phyloP scores from a whole-genome alignment of 2,888 invertebrate genomes.

The Glyphotaelius pellucidus region DNA sequence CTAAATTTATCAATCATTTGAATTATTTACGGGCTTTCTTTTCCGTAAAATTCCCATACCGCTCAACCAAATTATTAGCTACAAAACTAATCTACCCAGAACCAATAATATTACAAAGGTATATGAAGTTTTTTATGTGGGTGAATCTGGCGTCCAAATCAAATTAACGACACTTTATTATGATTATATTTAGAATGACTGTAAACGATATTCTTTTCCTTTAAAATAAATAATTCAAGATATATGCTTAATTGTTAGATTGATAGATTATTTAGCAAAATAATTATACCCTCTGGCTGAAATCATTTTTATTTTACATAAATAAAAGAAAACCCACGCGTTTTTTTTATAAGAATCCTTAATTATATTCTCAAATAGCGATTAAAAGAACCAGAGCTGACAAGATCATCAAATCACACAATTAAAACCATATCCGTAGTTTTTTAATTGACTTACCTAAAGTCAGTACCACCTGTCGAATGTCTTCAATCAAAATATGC shows the following conservation, averaged over 20 bases:
- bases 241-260: background rate
- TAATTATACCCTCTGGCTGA: background rate
- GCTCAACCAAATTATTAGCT: no score
- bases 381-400: background rate
- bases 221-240: background rate
- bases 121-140: background rate
- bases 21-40: no score
- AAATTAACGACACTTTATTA: background rate
- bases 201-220: background rate
- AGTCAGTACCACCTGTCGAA: constrained; percentile 78
- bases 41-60: no score
- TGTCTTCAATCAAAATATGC: constrained; percentile 77
- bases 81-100: no score
- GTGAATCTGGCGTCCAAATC: background rate
- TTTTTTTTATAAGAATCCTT: background rate
- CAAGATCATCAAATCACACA: background rate
- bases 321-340: background rate
- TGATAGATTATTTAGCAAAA: background rate
- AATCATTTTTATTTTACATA: background rate
- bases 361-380: background rate
- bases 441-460: constrained; percentile 71
- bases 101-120: no score
- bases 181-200: background rate
- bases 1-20: no score
- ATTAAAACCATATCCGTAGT: background rate